Evolutionary conservation across 2,113 vertebrate genomes (phyloP).

Genomic region (Camelus dromedarius): DNA sequence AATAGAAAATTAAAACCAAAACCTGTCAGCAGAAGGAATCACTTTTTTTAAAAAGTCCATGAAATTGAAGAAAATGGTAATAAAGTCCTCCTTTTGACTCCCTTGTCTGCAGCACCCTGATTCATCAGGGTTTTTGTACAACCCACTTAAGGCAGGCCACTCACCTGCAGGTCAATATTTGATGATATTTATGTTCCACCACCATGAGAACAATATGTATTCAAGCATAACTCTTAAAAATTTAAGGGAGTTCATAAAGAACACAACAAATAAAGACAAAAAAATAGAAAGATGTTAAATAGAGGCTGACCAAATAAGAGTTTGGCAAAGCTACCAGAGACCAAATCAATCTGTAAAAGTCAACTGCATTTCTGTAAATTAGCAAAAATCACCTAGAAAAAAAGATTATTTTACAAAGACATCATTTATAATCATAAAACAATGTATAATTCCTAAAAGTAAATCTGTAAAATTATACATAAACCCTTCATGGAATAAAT

Average conservation of each 20-base stretch:
- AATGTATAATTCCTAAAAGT: background rate
- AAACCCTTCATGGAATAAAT: background rate
- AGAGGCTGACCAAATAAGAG: background rate
- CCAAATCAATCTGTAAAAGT: background rate
- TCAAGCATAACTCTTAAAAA: background rate
- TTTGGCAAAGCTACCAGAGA: background rate
- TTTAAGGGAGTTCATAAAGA: background rate
- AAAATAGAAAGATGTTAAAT: background rate
- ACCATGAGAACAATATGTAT: background rate
- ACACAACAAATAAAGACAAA: background rate
- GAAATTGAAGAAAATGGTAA: background rate
- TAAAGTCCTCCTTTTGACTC: background rate
- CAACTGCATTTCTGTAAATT: background rate
- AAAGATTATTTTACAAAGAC: background rate
- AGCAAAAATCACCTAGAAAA: background rate
- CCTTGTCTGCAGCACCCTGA: background rate
- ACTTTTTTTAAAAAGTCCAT: background rate
- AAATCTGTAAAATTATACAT: background rate
- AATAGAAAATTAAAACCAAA: slow-evolving; percentile 14
- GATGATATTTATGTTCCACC: background rate
- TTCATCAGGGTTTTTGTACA: background rate
- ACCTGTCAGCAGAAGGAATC: background rate
- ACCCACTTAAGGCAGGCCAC: background rate
- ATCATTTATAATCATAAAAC: background rate
- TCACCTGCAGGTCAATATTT: background rate